Evolutionary conservation across 2,113 vertebrate genomes (phyloP).

Genomic region (Cheirogaleus medius): DNA sequence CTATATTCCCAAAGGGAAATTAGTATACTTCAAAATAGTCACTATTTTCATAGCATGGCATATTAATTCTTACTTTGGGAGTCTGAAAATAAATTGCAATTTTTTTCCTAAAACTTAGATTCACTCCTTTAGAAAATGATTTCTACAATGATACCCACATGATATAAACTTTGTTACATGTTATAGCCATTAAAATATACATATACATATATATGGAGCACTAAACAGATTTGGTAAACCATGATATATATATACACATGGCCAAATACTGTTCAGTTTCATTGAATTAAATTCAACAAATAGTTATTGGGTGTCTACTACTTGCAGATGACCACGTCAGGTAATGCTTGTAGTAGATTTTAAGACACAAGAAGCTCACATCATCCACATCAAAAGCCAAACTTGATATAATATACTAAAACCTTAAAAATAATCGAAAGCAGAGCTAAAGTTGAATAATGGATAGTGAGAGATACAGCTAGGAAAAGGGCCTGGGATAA

Average conservation of each 20-base stretch:
- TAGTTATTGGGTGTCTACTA: conserved; percentile 21
- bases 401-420: conserved; percentile 61
- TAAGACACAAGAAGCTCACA: conserved; percentile 36
- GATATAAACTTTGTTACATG: conserved; percentile 64
- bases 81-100: conserved; percentile 60
- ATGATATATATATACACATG: conserved; percentile 39
- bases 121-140: conserved; percentile 70
- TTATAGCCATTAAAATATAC: conserved; percentile 75
- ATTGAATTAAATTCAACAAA: conserved; percentile 39
- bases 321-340: not conserved
- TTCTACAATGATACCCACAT: conserved; percentile 58
- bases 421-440: conserved; percentile 64
- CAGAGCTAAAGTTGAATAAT: conserved; percentile 31
- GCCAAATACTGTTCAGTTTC: conserved; percentile 56
- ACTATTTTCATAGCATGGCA: conserved; percentile 61
- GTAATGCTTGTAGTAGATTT: not conserved
- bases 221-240: conserved; percentile 44
- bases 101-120: conserved; percentile 66
- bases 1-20: conserved; percentile 57
- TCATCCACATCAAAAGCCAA: conserved; percentile 52
- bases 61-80: conserved; percentile 63
- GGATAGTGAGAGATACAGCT: not conserved
- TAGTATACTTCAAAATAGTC: conserved; percentile 65
- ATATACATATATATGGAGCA: conserved; percentile 58
- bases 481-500: not conserved